Base-by-base conservation (phyloP, 2,888 invertebrate species). In the Polyommatus iphigenia region DNA sequence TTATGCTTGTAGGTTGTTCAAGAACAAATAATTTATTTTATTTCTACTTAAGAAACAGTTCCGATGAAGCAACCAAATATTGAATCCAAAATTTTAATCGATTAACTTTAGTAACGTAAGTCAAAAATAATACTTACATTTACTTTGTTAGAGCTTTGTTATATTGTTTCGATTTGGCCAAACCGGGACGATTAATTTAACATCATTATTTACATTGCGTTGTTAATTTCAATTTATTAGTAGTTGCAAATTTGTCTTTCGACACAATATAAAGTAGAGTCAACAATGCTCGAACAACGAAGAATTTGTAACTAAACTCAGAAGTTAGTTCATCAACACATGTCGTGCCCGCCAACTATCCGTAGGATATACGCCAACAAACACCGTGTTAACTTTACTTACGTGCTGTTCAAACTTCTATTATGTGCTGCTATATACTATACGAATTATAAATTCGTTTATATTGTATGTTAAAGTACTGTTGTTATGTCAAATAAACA, bases 321-420 rank as follows among this genome's bases (percentile, higher is more conserved):
- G 83, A 80, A 89, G 85, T 88, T 84, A 85, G 84, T 90, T 88
- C 87, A 90, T 91, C 90, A 88, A 89, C 91, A 90, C 89, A 89
- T 86, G 85, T 84, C 85, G 86, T 86, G 80, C 87, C 90, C 90
- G 87, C 84, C 80, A 90, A 90, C 91, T 92, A 91, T 91, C 90
- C 88, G 88, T 89, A 89, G 89, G 88, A 90, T 86, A 85, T 83
- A 85, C 87, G 86, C 50, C 85, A 82, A 82, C 82, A 85, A 86
- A 83, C 59, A 81, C 78, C 85, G 86, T 83, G 86, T 87, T 85
- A 84, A 81, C 81, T 85, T 82, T 82, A 78, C 82, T 83, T 82
- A 83, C 81, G 84, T 83, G 76, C 50, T 76, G 75, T 78, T 77
- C 59, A 78, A 67, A 67, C 67, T 67, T 72, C 62, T 73, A 72